A percentile compares a stretch with the other conserved stretches of the same genome.
These are phyloP conservation scores for Madoqua kirkii DNA, from an alignment of 2,113 vertebrate genomes.

Conservation along the genomic window DNA sequence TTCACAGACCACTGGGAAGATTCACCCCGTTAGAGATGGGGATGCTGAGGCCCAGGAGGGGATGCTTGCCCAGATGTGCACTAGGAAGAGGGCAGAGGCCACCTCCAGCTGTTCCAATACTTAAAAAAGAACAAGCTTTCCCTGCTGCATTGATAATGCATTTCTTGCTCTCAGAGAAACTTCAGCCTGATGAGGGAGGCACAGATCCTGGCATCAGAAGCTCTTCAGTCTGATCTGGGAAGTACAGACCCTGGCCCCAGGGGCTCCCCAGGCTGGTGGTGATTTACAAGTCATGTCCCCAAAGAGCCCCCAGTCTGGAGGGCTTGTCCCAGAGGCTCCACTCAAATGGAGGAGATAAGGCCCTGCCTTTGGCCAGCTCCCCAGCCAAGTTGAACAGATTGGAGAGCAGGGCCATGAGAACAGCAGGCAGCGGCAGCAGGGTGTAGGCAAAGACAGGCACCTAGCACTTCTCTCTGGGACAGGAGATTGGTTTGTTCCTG, in stretches of 20 bases:
- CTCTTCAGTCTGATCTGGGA: neutral
- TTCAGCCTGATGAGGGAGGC: neutral
- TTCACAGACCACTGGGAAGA: neutral
- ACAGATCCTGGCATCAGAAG: neutral
- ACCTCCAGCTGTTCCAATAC: neutral
- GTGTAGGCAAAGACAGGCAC: neutral
- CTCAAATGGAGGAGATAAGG: neutral
- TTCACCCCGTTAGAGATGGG: neutral
- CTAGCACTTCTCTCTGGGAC: neutral
- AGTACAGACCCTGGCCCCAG: neutral
- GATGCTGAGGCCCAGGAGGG: neutral
- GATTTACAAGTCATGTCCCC: neutral
- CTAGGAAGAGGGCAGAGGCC: neutral
- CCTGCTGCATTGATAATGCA: too few relatives aligned
- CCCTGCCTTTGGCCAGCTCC: neutral
- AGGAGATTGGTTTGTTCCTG: neutral
- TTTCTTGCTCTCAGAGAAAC: neutral
- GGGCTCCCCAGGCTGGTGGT: neutral
- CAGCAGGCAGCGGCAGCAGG: fast-evolving
- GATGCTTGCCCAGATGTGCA: neutral
- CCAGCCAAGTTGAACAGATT: neutral
- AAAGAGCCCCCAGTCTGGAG: neutral
- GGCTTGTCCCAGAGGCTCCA: neutral
- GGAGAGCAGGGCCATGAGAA: neutral
- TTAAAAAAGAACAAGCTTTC: neutral